Conservation (phyloP, 2,797 vertebrate genomes). For the Forpus xanthops region DNA sequence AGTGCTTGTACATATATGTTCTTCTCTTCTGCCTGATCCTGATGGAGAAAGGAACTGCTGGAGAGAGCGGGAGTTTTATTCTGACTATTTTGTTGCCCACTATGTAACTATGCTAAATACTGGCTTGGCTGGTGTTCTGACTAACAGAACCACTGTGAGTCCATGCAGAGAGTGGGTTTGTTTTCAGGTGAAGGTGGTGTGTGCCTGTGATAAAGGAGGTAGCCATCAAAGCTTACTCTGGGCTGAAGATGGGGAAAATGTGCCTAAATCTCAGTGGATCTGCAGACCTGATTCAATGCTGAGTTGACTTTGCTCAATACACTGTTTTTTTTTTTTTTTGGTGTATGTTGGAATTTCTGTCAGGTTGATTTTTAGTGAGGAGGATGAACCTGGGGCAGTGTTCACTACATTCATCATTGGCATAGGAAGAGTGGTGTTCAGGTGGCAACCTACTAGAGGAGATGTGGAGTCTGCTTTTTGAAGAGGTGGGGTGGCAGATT, state of each 20-base stretch:
- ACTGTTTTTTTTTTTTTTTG: rapidly evolving
- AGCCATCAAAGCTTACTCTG: background rate
- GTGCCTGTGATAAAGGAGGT: background rate
- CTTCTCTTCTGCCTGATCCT: rapidly evolving
- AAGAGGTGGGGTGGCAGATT: background rate
- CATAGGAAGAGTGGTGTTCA: background rate
- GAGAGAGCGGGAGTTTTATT: background rate
- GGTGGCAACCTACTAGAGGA: background rate
- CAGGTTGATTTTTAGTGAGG: too few relatives aligned
- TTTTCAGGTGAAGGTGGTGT: background rate
- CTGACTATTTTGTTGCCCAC: background rate
- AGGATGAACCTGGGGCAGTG: background rate
- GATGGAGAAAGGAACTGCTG: background rate
- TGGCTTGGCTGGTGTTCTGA: background rate
- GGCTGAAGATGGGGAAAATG: background rate
- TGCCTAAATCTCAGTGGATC: background rate
- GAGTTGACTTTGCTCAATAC: background rate
- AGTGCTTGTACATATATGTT: background rate
- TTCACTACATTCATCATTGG: background rate
- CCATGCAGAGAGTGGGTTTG: background rate
- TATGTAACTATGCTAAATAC: background rate
- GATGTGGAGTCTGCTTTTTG: background rate
- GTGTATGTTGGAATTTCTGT: background rate
- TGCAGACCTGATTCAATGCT: too few relatives aligned
- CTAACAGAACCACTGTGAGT: background rate